Conservation (phyloP, 2,888 invertebrate species). For the Leptopilina drosophilae region DNA sequence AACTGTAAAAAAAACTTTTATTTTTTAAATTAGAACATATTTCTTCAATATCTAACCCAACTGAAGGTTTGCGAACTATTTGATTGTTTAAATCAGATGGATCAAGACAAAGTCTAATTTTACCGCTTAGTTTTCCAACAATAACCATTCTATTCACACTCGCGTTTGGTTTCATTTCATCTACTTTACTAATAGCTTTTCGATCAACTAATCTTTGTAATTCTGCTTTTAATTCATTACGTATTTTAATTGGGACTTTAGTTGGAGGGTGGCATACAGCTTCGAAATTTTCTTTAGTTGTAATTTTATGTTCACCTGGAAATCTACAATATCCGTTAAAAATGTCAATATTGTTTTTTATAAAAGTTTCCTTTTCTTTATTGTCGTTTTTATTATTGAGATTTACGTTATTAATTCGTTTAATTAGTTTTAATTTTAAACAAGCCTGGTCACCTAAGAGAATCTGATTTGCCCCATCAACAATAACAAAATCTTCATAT, state of each 20-base stretch:
- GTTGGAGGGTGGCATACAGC: not conserved
- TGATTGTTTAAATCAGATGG: not conserved
- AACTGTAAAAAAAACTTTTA: not conserved
- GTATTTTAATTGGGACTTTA: not conserved
- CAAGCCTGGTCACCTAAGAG: not conserved
- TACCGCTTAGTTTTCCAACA: not conserved
- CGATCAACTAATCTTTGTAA: not conserved
- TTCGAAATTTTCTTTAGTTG: not conserved
- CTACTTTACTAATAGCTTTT: not conserved
- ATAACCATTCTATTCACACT: not conserved
- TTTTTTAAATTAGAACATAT: not conserved
- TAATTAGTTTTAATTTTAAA: not conserved
- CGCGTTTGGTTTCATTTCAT: not conserved
- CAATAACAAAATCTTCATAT: not conserved
- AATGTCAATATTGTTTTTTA: not conserved
- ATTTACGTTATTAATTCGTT: not conserved
- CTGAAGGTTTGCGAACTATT: not conserved
- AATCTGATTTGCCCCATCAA: not conserved
- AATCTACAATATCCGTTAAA: not conserved
- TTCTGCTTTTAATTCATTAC: not conserved
- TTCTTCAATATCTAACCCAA: not conserved
- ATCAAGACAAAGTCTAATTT: conserved; percentile 7
- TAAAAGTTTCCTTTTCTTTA: not conserved
- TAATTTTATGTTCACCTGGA: conserved; percentile 4
- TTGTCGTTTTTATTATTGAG: not conserved